Conservation (phyloP, 37 sponge, comb jelly and placozoan species). For the Tethya wilhelma region DNA sequence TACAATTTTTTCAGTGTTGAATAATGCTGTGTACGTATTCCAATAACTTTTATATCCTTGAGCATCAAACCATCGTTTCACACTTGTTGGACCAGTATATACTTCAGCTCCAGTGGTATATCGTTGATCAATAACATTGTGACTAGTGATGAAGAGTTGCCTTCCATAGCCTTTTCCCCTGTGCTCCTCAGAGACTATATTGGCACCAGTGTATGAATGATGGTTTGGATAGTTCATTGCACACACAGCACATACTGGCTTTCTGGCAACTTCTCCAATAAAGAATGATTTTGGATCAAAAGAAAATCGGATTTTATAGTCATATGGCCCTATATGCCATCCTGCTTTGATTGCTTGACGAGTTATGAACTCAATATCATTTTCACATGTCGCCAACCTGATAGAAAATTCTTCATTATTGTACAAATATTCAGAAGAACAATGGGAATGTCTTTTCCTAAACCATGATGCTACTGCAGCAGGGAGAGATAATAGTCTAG, state of each 20-base stretch:
- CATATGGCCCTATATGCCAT: constrained; percentile 12
- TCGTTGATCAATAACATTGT: neutral
- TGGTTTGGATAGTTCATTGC: neutral
- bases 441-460: too few species aligned
- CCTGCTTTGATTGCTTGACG: neutral
- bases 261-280: neutral
- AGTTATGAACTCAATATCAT: constrained; percentile 2
- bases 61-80: neutral
- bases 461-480: too few species aligned
- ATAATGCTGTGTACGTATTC: constrained; percentile 9
- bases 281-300: constrained; percentile 3
- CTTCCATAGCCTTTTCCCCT: neutral
- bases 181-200: neutral
- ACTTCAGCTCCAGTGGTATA: neutral
- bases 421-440: too few species aligned
- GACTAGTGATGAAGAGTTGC: neutral
- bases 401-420: too few species aligned
- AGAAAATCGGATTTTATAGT: neutral
- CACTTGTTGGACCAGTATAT: too few species aligned
- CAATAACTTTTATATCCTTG: constrained; percentile 9
- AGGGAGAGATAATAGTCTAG: too few species aligned
- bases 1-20: neutral
- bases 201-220: neutral
- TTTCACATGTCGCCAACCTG: too few species aligned
- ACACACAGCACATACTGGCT: neutral